phyloP scores from a whole-genome alignment of 2,888 invertebrate species.

The Neoitamus cyanurus region DNA sequence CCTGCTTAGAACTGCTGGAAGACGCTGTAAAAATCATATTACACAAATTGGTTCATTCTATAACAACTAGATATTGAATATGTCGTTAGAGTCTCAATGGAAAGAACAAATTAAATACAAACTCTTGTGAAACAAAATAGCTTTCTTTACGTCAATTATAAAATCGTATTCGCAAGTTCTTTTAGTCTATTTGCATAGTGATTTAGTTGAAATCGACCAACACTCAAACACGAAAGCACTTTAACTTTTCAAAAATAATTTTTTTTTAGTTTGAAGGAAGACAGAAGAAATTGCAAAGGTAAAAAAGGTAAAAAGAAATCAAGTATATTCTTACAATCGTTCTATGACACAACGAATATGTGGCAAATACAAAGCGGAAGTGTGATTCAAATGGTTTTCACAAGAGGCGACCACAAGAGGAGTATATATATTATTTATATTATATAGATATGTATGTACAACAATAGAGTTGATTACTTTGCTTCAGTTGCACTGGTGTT shows the following conservation, averaged over 20 bases:
- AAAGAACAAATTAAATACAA: conserved; percentile 18
- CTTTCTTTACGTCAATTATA: not conserved
- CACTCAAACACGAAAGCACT: conserved; percentile 36
- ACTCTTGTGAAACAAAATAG: not conserved
- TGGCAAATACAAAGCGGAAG: not conserved
- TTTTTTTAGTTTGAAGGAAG: not conserved
- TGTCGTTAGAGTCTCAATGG: conserved; percentile 12
- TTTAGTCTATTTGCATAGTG: conserved; percentile 2
- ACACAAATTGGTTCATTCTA: conserved; percentile 67
- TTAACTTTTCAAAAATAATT: not conserved
- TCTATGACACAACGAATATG: not conserved
- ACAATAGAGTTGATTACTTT: not conserved
- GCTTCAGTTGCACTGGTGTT: not conserved
- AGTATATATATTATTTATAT: not conserved
- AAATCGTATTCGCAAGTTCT: conserved; percentile 3
- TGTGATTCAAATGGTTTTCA: not conserved
- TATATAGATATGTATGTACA: not conserved
- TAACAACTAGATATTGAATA: conserved; percentile 62
- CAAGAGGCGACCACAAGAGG: not conserved
- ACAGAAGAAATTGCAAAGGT: not conserved
- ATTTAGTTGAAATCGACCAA: not conserved
- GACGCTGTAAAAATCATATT: conserved; percentile 80
- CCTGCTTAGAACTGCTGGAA: conserved; percentile 95
- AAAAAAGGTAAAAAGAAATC: not conserved
- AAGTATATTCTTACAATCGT: not conserved